Conservation (phyloP, 1,140 invertebrate genomes). For the Manduca sexta region DNA sequence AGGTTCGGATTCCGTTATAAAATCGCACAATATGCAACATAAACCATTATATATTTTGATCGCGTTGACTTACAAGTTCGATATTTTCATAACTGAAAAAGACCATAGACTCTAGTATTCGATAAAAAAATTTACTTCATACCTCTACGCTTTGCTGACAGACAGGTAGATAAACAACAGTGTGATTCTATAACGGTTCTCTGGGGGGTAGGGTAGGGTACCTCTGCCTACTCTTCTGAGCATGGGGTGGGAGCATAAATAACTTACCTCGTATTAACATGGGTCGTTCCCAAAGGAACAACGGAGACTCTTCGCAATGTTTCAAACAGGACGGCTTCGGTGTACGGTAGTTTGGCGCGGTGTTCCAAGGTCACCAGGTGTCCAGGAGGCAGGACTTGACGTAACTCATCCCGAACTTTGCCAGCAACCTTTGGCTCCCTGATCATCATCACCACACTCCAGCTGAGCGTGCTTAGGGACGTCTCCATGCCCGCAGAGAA, state of each 20-base stretch:
- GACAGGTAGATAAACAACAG: too few relatives aligned
- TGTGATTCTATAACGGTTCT: too few relatives aligned
- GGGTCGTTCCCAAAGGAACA: slow-evolving; percentile 86
- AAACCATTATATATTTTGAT: too few relatives aligned
- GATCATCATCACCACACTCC: slow-evolving; percentile 87
- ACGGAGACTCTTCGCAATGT: slow-evolving; percentile 84
- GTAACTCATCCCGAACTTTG: slow-evolving; percentile 87
- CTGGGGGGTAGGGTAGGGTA: too few relatives aligned
- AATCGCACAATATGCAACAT: too few relatives aligned
- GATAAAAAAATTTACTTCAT: too few relatives aligned
- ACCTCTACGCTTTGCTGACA: too few relatives aligned
- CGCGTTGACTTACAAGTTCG: too few relatives aligned
- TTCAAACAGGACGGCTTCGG: slow-evolving; percentile 88
- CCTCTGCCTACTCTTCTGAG: too few relatives aligned
- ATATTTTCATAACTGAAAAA: too few relatives aligned
- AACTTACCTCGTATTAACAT: slow-evolving; percentile 83
- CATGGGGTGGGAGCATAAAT: neutral
- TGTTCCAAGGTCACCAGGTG: slow-evolving; percentile 84
- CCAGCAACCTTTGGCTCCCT: slow-evolving; percentile 84
- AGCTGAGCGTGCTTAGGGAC: slow-evolving; percentile 86
- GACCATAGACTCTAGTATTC: too few relatives aligned
- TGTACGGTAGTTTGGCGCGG: slow-evolving; percentile 81
- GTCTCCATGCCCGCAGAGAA: slow-evolving; percentile 94
- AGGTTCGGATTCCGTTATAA: too few relatives aligned
- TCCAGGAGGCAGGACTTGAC: slow-evolving; percentile 81